Base-by-base conservation (phyloP, 2,888 invertebrate species). In the Parnassius smintheus region DNA sequence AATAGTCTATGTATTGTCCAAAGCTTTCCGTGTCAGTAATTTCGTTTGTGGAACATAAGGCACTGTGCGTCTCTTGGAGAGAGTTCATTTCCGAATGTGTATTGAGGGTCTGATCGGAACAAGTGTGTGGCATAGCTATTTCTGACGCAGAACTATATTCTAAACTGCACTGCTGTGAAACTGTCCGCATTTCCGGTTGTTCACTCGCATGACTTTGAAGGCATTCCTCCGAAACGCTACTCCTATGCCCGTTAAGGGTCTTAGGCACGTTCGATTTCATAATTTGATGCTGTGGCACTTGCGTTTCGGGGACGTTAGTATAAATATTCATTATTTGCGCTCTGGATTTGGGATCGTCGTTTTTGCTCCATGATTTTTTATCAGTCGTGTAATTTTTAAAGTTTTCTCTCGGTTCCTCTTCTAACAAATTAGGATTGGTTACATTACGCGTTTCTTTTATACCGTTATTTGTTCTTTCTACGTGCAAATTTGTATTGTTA, bases 401-500 rank as follows among this genome's bases (percentile, higher is more conserved):
- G 66, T 92, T 91, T 65, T 94, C 94, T 53, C 93, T 94, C 2
- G 92, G 90, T 50, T 94, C 94, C 56, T 95, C 94, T 35, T 87
- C 89, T 3, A 95, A 80, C 63, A 95, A 92, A 74, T 95, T 95
- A 0, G 94, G 94, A 76, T 95, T 95, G 11, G 92, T 81, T 2
- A 76, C 78, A 56, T 93, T 92, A 60, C 93, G 92, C 0, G 91
- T 84, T 68, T 93, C 94, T 70, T 93, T 93, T 0, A 94, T 89
- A 0, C 92, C 93, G 68, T 89, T 93, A 63, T 86, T 88, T 0
- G 84, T 80, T 66, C 93, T 83, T 72, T 95, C 95, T 0, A 95
- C 94, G 73, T 96, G 96, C 67, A 96, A 93, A 78, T 96, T 96
- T 0, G 95, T 96, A 68, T 96, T 96, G 75, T 96, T 96, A 0